phyloP scores from a whole-genome alignment of 2,113 vertebrate genomes.

The Rhipidura dahli region DNA sequence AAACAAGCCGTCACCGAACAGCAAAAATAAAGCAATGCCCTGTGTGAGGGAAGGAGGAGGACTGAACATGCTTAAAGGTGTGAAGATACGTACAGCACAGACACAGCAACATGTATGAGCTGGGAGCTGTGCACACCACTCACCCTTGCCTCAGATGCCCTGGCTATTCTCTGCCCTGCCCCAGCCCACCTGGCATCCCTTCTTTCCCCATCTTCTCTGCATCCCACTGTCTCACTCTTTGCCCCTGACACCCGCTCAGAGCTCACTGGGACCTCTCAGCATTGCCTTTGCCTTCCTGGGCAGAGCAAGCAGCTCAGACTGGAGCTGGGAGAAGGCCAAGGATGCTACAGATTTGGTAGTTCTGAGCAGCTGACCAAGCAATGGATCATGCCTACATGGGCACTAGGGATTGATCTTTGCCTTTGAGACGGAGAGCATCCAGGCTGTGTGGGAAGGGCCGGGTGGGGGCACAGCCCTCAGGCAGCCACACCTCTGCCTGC shows the following conservation, averaged over 20 bases:
- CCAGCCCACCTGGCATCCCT: not conserved
- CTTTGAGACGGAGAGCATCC: not conserved
- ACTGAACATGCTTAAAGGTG: not conserved
- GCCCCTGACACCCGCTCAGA: accelerated
- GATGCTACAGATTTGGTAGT: not conserved
- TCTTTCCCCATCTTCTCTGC: not conserved
- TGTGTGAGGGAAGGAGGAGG: not conserved
- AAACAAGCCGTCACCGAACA: not conserved
- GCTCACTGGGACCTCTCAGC: accelerated
- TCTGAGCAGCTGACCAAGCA: not conserved
- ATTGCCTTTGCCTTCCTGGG: not conserved
- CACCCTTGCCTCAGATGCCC: not conserved
- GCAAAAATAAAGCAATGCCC: not conserved
- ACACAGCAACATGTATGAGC: not conserved
- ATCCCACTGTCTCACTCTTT: not conserved
- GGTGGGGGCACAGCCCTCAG: not conserved
- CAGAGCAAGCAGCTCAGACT: not conserved
- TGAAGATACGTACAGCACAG: accelerated
- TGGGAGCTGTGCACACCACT: accelerated
- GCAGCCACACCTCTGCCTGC: not conserved
- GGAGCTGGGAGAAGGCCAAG: not conserved
- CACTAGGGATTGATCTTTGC: not conserved
- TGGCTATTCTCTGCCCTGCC: not conserved
- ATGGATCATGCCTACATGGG: accelerated
- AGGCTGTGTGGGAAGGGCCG: not conserved